Conservation (phyloP, 2,888 invertebrate genomes). For the Electrophaes corylata region DNA sequence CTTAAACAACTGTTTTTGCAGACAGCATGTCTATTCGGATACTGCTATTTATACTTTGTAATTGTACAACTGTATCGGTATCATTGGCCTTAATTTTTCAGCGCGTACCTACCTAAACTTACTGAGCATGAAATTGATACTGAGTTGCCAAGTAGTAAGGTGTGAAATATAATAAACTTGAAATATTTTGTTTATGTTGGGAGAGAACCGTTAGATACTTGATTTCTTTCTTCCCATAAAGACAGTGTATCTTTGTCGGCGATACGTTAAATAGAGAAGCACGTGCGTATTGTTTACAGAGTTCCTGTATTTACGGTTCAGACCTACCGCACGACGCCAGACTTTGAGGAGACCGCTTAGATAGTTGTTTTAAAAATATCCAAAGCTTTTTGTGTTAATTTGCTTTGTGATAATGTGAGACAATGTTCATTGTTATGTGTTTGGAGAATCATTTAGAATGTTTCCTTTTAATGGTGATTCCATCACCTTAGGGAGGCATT, state of each 20-base stretch:
- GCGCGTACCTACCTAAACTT: background rate
- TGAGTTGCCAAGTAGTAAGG: constrained; percentile 6
- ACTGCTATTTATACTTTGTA: constrained; percentile 24
- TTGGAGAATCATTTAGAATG: constrained; percentile 37
- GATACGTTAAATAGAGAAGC: constrained; percentile 50
- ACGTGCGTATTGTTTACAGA: constrained; percentile 62
- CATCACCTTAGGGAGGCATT: constrained; percentile 9
- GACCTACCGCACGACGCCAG: constrained; percentile 66
- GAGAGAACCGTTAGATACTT: constrained; percentile 35
- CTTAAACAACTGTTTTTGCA: constrained; percentile 19
- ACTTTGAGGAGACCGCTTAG: constrained; percentile 41
- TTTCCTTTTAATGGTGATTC: constrained; percentile 25
- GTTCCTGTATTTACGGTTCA: constrained; percentile 52
- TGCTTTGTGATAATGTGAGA: constrained; percentile 51
- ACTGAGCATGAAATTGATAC: constrained; percentile 10
- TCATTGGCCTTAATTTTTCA: constrained; percentile 25
- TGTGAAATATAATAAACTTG: constrained; percentile 7
- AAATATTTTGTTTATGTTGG: constrained; percentile 22
- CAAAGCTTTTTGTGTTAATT: constrained; percentile 45
- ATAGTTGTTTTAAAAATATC: constrained; percentile 41
- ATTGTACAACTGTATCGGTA: constrained; percentile 17
- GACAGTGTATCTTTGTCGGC: constrained; percentile 56
- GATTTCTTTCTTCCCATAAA: constrained; percentile 41
- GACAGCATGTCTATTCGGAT: constrained; percentile 38
- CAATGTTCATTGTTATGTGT: constrained; percentile 50